phyloP scores from a whole-genome alignment of 2,113 vertebrate species.

The Oryzias javanicus region DNA sequence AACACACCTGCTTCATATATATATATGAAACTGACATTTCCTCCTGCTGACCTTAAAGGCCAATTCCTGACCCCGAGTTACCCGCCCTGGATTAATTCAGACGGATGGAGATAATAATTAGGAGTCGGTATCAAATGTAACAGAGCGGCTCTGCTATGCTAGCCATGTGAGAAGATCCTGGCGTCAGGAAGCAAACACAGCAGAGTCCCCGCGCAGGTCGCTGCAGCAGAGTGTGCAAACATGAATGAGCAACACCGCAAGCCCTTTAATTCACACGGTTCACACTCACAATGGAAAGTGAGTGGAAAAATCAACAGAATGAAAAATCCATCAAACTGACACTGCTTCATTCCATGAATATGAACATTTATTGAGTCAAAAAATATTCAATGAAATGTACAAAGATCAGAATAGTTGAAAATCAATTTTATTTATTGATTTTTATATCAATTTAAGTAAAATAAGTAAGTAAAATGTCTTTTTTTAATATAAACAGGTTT shows the following conservation, averaged over 20 bases:
- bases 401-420: too few relatives aligned
- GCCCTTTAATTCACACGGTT: constrained; percentile 1
- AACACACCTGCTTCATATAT: neutral
- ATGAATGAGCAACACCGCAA: constrained; percentile 22
- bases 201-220: constrained; percentile 37
- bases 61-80: constrained; percentile 41
- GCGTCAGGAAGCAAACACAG: constrained; percentile 45
- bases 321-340: too few relatives aligned
- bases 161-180: constrained; percentile 46
- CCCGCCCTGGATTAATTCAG: constrained; percentile 35
- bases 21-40: constrained; percentile 27
- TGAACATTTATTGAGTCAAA: too few relatives aligned
- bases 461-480: too few relatives aligned
- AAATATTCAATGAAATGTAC: too few relatives aligned
- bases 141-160: constrained; percentile 70
- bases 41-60: constrained; percentile 57
- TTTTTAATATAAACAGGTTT: neutral
- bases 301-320: constrained; percentile 24
- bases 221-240: constrained; percentile 51
- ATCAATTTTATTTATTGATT: too few relatives aligned
- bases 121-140: constrained; percentile 70
- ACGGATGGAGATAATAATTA: constrained; percentile 67
- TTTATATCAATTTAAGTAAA: too few relatives aligned
- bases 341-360: too few relatives aligned
- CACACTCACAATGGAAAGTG: neutral